Evolutionary conservation across 2,797 vertebrate genomes (phyloP).

Genomic region (Crenuchus spilurus): DNA sequence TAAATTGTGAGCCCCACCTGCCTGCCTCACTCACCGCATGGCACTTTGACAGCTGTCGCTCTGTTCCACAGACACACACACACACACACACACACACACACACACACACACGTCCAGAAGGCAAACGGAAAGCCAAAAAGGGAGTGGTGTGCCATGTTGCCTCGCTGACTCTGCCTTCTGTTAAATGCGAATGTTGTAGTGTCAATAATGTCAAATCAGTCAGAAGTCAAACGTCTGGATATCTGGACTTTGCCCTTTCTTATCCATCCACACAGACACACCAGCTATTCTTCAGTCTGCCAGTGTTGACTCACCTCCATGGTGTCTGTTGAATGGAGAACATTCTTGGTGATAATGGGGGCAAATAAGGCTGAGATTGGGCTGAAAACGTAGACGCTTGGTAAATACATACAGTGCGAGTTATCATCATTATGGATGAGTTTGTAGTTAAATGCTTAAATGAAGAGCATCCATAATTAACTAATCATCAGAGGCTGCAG

Average conservation of each 20-base stretch:
- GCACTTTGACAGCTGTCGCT: constrained; percentile 82
- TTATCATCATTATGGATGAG: background rate
- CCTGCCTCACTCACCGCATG: constrained; percentile 84
- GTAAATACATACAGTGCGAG: constrained; percentile 9
- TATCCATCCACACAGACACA: background rate
- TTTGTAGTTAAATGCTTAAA: background rate
- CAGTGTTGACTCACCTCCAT: background rate
- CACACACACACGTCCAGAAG: background rate
- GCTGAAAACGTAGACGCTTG: constrained; percentile 19
- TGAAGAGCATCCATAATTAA: no score
- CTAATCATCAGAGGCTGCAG: no score
- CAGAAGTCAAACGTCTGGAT: background rate
- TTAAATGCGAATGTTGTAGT: constrained; percentile 13
- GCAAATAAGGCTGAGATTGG: constrained; percentile 27
- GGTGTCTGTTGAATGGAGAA: background rate
- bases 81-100: constrained; percentile 7
- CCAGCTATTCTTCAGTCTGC: background rate
- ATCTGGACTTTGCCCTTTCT: background rate
- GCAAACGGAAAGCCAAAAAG: background rate
- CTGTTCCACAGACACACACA: constrained; percentile 64
- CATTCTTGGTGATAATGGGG: constrained; percentile 6
- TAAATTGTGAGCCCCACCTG: constrained; percentile 78
- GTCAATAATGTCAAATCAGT: constrained; percentile 21
- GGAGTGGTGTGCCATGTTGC: constrained; percentile 9
- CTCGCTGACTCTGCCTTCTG: background rate